A percentile compares a stretch with the other conserved stretches of the same genome.
phyloP scores from a whole-genome alignment of 2,888 invertebrate species.

The Onthophagus sagittarius region DNA sequence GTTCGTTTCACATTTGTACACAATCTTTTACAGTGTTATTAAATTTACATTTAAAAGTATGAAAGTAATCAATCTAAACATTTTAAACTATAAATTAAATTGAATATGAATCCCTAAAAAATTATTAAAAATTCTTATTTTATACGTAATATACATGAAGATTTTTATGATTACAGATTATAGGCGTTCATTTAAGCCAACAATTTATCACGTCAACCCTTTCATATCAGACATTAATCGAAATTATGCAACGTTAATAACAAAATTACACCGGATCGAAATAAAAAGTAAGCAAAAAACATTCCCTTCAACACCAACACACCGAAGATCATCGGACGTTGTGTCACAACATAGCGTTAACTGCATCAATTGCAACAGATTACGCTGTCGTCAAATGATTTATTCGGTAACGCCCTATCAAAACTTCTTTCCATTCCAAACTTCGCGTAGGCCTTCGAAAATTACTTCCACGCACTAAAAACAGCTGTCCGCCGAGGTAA shows the following conservation, averaged over 20 bases:
- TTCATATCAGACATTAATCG: background rate
- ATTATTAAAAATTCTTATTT: too few relatives aligned
- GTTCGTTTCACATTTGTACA: too few relatives aligned
- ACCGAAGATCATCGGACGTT: background rate
- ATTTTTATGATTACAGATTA: background rate
- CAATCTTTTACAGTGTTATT: too few relatives aligned
- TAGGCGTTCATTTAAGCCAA: background rate
- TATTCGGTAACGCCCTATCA: slow-evolving; percentile 17
- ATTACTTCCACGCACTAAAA: slow-evolving; percentile 45
- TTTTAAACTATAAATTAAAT: too few relatives aligned
- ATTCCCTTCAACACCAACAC: background rate
- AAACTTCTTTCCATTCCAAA: slow-evolving; percentile 19
- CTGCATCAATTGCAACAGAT: slow-evolving; percentile 17
- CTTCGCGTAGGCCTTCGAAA: slow-evolving; percentile 26
- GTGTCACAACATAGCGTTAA: slow-evolving; percentile 15
- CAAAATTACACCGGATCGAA: background rate
- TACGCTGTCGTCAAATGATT: slow-evolving; percentile 19
- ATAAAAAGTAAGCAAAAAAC: background rate
- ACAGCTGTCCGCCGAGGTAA: slow-evolving; percentile 50
- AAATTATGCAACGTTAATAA: background rate
- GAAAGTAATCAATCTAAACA: too few relatives aligned
- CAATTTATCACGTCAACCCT: background rate
- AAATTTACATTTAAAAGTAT: too few relatives aligned
- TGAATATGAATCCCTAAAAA: too few relatives aligned
- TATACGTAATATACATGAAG: too few relatives aligned